A percentile compares a stretch with the other conserved stretches of the same genome.
Evolutionary conservation across 1,140 invertebrate genomes (phyloP).

Genomic region (Ditylenchus dipsaci): DNA sequence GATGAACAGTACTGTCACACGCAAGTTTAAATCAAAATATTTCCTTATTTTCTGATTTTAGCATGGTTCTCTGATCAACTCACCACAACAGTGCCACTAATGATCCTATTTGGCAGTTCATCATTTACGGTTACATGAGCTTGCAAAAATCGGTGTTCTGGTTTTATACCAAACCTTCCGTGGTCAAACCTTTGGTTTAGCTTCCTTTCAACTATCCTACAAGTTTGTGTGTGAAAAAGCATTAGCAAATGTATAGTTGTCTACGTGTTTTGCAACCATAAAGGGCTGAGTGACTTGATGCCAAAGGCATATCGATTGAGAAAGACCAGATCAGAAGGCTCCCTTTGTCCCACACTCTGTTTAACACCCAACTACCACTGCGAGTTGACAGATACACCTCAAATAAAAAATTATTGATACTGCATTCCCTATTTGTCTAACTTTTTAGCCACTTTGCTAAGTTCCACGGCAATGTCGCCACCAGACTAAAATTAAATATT

Average conservation of each 20-base stretch:
- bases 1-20: too few relatives aligned
- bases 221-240: neutral
- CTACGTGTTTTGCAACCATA: slow-evolving; percentile 52
- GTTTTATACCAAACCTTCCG: slow-evolving; percentile 60
- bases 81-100: slow-evolving; percentile 58
- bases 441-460: slow-evolving; percentile 59
- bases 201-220: slow-evolving; percentile 21
- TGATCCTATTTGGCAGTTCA: slow-evolving; percentile 62
- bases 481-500: slow-evolving; percentile 55
- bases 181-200: slow-evolving; percentile 61
- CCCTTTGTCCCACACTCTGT: slow-evolving; percentile 59
- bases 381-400: slow-evolving; percentile 62
- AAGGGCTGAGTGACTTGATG: slow-evolving; percentile 53
- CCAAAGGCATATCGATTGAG: slow-evolving; percentile 52
- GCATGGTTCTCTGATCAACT: neutral
- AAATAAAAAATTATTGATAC: slow-evolving; percentile 17
- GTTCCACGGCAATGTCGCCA: slow-evolving; percentile 63
- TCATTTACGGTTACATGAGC: slow-evolving; percentile 64
- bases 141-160: slow-evolving; percentile 59
- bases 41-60: too few relatives aligned
- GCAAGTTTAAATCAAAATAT: too few relatives aligned
- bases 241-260: slow-evolving; percentile 43
- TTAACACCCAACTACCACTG: slow-evolving; percentile 62
- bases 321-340: slow-evolving; percentile 28
- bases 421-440: too few relatives aligned